Evolutionary conservation across 2,113 vertebrate species (phyloP).

Genomic region (Fulmarus glacialis): DNA sequence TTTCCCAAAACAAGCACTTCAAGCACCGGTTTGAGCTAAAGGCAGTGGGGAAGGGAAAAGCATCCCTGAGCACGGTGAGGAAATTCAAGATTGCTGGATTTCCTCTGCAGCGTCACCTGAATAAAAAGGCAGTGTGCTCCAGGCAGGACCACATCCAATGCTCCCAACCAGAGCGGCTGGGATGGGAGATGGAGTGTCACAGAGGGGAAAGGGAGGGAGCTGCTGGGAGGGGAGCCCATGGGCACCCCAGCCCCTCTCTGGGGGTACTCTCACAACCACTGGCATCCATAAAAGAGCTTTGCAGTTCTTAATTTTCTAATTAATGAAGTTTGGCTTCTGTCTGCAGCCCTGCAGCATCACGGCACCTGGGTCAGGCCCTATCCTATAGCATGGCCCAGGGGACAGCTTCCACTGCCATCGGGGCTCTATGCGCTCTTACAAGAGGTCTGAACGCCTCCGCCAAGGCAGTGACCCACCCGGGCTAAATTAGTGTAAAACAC

Average conservation of each 20-base stretch:
- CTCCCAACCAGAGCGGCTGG: background rate
- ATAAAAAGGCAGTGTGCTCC: background rate
- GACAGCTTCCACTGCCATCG: background rate
- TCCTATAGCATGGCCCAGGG: background rate
- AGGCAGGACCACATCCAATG: background rate
- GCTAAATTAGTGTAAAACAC: background rate
- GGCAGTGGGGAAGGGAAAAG: background rate
- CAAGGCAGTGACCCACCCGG: fast-evolving
- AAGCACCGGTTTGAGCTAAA: background rate
- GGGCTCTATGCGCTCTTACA: background rate
- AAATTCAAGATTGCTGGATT: background rate
- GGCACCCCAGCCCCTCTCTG: background rate
- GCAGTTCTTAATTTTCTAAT: background rate
- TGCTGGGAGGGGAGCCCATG: background rate
- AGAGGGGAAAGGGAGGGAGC: background rate
- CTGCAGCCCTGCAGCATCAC: background rate
- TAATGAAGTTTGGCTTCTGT: background rate
- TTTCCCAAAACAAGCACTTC: background rate
- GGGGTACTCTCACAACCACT: background rate
- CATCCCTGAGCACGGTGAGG: background rate
- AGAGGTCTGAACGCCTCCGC: background rate
- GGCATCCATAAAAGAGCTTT: background rate
- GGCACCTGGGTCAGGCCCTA: no score
- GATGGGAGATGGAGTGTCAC: background rate
- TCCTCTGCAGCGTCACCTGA: background rate